Conservation (phyloP, 1,140 invertebrate species). For the Brachystomella parvula region DNA sequence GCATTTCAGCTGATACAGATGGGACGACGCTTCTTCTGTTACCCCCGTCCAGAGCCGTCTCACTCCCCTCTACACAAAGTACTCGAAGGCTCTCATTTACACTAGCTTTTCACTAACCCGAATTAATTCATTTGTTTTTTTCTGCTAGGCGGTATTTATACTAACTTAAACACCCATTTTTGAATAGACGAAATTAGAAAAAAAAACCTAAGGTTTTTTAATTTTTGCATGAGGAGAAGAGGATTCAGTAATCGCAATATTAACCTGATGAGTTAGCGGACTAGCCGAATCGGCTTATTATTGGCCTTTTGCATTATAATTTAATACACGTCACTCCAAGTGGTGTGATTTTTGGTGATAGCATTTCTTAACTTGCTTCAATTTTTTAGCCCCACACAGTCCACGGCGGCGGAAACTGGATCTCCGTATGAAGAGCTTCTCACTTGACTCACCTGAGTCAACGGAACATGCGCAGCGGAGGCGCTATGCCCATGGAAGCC, state of each 20-base stretch:
- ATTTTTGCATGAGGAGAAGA: background rate
- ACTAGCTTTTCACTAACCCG: too few species aligned
- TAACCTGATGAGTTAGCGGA: background rate
- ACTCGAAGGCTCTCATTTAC: too few species aligned
- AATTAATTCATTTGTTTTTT: background rate
- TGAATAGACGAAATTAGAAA: background rate
- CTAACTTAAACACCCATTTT: background rate
- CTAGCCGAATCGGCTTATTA: constrained; percentile 6
- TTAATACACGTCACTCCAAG: constrained; percentile 41
- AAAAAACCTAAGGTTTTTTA: background rate
- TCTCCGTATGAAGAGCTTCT: constrained; percentile 94
- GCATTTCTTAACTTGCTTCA: constrained; percentile 31
- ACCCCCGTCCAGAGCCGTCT: constrained; percentile 34
- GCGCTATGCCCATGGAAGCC: constrained; percentile 49
- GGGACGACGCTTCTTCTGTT: constrained; percentile 19
- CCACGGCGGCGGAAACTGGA: constrained; percentile 90
- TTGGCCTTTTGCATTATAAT: constrained; percentile 18
- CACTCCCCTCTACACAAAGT: constrained; percentile 40
- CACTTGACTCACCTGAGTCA: constrained; percentile 88
- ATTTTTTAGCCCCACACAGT: constrained; percentile 76
- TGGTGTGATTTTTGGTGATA: constrained; percentile 33
- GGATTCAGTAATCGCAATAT: background rate
- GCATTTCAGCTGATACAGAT: constrained; percentile 35
- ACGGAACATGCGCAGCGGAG: constrained; percentile 73
- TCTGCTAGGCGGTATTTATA: background rate